A percentile compares a stretch with the other conserved stretches of the same genome.
Conservation (phyloP, 2,888 invertebrate species). For the Ephialtes manifestator region DNA sequence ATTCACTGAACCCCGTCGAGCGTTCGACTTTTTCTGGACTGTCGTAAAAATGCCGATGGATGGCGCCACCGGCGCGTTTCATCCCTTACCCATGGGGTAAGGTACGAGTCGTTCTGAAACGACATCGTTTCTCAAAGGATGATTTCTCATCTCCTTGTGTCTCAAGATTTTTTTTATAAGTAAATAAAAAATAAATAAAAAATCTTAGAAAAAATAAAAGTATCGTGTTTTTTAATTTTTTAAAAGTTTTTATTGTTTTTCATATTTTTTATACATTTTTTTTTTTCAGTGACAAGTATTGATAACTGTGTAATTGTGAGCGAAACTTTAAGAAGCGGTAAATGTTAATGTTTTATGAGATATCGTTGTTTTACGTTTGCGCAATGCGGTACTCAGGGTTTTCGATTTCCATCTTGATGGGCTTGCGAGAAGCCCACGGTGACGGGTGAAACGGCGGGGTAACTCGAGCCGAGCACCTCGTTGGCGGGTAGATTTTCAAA, state of each 20-base stretch:
- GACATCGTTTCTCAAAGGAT: background rate
- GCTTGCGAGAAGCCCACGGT: conserved; percentile 57
- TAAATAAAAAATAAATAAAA: conserved; percentile 13
- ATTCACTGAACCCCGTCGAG: conserved; percentile 72
- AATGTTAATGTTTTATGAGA: background rate
- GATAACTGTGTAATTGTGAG: background rate
- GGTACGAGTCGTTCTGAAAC: background rate
- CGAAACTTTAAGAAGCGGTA: background rate
- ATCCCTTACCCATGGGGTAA: conserved; percentile 29
- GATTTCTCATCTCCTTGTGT: conserved; percentile 11
- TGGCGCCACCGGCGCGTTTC: conserved; percentile 74
- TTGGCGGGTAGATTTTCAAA: conserved; percentile 85
- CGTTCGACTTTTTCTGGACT: conserved; percentile 50
- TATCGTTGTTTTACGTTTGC: conserved; percentile 59
- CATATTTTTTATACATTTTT: conserved; percentile 1
- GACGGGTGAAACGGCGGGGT: conserved; percentile 66
- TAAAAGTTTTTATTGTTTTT: background rate
- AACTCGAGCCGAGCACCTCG: conserved; percentile 75
- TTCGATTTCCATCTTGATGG: conserved; percentile 69
- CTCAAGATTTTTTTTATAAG: background rate
- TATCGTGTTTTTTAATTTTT: conserved; percentile 32
- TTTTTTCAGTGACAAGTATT: background rate
- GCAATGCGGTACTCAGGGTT: conserved; percentile 61
- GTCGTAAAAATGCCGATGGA: conserved; percentile 78
- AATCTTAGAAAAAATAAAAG: conserved; percentile 7